These are phyloP conservation scores for Apostichopus parvimensis DNA, from an alignment of 35 echinoderm and acorn worm genomes.

Conservation along the genomic window DNA sequence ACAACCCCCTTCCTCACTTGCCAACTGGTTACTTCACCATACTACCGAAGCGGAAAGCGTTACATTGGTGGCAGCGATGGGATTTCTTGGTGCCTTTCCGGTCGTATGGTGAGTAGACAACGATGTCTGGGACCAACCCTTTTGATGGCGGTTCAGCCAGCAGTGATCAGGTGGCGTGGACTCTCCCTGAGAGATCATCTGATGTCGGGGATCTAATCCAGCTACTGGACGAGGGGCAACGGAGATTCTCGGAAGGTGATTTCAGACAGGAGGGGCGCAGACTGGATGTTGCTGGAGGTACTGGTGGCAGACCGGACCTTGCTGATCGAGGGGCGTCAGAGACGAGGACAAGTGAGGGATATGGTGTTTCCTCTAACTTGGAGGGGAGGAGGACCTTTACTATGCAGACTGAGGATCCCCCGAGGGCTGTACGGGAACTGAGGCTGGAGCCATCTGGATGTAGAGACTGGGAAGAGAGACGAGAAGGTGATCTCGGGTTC, in stretches of 20 bases:
- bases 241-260: neutral
- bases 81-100: no score
- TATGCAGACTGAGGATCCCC: neutral
- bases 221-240: neutral
- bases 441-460: no score
- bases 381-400: neutral
- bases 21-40: no score
- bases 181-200: neutral
- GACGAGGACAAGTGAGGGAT: neutral
- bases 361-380: neutral
- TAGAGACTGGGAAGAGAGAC: no score
- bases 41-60: no score
- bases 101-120: no score
- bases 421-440: no score
- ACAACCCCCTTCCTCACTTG: no score
- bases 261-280: neutral
- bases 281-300: neutral
- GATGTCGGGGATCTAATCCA: neutral
- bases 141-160: neutral
- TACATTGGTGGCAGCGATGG: no score
- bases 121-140: neutral
- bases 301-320: neutral
- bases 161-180: neutral
- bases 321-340: neutral
- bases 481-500: no score